A percentile compares a stretch with the other conserved stretches of the same genome.
phyloP scores from a whole-genome alignment of 2,888 invertebrate genomes.

The Entomobrya multifasciata region DNA sequence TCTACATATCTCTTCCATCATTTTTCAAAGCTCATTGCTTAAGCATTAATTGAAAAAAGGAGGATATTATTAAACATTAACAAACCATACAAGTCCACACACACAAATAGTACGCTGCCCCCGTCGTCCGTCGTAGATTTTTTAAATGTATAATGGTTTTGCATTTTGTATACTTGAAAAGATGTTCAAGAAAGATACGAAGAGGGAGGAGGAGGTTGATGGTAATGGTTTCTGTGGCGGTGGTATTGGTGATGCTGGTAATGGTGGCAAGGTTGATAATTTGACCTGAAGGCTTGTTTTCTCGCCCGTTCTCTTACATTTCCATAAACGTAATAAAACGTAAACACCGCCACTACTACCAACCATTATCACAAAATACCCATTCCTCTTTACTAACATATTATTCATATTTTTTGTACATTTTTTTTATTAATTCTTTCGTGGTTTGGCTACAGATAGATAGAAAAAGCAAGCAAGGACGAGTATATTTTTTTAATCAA shows the following conservation, averaged over 20 bases:
- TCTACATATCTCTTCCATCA: too few relatives aligned
- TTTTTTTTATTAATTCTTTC: too few relatives aligned
- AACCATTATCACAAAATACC: too few relatives aligned
- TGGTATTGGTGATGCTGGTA: constrained; percentile 5
- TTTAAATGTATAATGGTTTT: neutral
- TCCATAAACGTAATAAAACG: constrained; percentile 2
- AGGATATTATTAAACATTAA: constrained; percentile 62
- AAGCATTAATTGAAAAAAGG: constrained; percentile 67
- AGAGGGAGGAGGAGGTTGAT: constrained; percentile 1
- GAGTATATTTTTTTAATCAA: too few relatives aligned
- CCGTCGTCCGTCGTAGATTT: neutral
- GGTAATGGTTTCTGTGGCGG: constrained; percentile 34
- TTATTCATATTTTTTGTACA: too few relatives aligned
- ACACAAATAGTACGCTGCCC: constrained; percentile 11
- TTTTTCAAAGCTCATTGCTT: neutral
- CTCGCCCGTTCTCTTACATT: constrained; percentile 49
- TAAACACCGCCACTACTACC: neutral
- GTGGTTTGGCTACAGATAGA: too few relatives aligned
- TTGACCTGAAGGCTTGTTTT: constrained; percentile 65
- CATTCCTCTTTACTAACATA: too few relatives aligned
- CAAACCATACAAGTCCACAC: neutral
- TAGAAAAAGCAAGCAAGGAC: too few relatives aligned
- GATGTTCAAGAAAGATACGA: neutral
- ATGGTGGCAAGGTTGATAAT: constrained; percentile 45
- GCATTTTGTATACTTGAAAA: neutral